Evolutionary conservation across 2,797 vertebrate species (phyloP).

Genomic region (Paedocypris micromegethes): DNA sequence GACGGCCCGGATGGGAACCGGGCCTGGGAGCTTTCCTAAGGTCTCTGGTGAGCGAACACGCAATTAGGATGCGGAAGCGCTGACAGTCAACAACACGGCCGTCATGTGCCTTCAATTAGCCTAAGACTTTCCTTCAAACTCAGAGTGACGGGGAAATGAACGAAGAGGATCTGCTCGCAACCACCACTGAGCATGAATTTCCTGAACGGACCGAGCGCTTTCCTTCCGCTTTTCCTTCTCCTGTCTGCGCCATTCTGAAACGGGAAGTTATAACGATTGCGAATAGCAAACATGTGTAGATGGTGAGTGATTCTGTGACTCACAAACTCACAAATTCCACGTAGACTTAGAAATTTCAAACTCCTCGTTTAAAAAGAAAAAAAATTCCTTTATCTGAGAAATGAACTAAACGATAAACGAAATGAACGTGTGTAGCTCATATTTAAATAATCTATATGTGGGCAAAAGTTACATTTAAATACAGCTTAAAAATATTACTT

Average conservation of each 20-base stretch:
- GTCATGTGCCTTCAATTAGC: background rate
- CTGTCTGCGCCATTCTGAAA: no score
- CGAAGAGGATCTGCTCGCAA: slow-evolving; percentile 1
- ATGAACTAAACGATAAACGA: no score
- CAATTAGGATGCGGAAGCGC: slow-evolving; percentile 16
- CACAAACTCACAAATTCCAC: no score
- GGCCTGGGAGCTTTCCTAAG: slow-evolving; percentile 5
- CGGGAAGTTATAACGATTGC: no score
- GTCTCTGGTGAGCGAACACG: slow-evolving; percentile 8
- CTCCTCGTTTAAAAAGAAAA: background rate
- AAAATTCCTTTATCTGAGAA: background rate
- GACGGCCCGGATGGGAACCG: slow-evolving; percentile 19
- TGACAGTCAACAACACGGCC: background rate
- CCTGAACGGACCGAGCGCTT: slow-evolving; percentile 8
- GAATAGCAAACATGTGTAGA: no score
- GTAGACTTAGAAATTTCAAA: background rate
- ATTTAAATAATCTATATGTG: no score
- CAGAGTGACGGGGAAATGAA: slow-evolving; percentile 2
- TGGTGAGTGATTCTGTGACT: no score
- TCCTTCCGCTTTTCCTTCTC: slow-evolving; percentile 1
- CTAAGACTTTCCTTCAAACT: background rate
- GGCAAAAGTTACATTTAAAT: no score
- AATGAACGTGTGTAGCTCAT: no score
- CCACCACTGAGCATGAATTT: slow-evolving; percentile 15
- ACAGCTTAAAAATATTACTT: no score